Base-by-base conservation (phyloP, 2,888 invertebrate species). In the Ochlodes sylvanus region DNA sequence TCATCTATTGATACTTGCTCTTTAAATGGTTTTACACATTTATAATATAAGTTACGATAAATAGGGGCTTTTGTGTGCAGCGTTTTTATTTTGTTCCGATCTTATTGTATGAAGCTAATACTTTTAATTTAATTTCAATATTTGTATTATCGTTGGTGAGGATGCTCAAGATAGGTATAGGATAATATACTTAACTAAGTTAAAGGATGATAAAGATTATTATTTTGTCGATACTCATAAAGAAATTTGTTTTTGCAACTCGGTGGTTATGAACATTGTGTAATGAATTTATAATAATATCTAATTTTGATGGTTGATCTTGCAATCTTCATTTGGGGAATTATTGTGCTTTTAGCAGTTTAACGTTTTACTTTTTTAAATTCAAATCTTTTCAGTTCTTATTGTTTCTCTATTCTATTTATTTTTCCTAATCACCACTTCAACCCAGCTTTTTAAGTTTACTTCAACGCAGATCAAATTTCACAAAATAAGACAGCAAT, bases 1-100 rank as follows among this genome's bases (percentile, higher is more conserved):
- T 86, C 86, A 82, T 87, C 92, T 88, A 90, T 92, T 92, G 91
- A 92, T 89, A 88, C 84, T 87, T 83, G 83, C 87, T 86, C 90
- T 92, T 92, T 92, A 92, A 92, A 92, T 90, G 92, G 92, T 91
- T 92, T 92, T 93, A 93, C 92, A 92, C 92, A 92, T 93, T 91
- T 91, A 92, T 92, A 92, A 89, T 92, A 84, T 85, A 84, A 89
- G 92, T 85, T 86, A 89, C 89, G 87, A 87, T 92, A 93, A 92
- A 93, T 92, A 92, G 81, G 82, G 75, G 73, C 81, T 77, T 78
- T 93, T 92, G 90, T 92, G 78, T 73, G 69, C 63, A 65, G 66
- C 78, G 86, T 84, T 89, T 87, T 85, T 85, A 86, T 85, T 84
- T 89, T 90, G 86, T 90, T 82, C 86, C 76, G 82, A 85, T 76